Percentiles rank a stretch among this genome's conserved stretches.
Conservation (phyloP, 1,140 invertebrate species). For the Arion vulgaris region DNA sequence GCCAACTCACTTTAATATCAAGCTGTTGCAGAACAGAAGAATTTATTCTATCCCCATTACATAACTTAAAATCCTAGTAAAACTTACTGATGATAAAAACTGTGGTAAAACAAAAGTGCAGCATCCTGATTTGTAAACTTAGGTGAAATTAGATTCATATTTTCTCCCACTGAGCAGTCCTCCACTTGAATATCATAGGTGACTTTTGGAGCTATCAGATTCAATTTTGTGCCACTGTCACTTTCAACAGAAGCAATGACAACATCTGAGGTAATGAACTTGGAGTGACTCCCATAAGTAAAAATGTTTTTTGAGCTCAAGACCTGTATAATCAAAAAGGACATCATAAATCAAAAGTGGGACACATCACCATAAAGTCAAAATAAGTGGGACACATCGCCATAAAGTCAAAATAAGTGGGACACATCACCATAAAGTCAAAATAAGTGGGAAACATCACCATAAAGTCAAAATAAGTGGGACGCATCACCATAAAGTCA, state of each 20-base stretch:
- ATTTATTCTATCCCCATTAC: too few species aligned
- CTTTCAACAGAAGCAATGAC: background rate
- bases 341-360: too few species aligned
- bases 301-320: background rate
- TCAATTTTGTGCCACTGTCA: slow-evolving; percentile 1
- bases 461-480: too few species aligned
- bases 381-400: too few species aligned
- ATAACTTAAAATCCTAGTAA: background rate
- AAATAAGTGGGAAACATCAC: too few species aligned
- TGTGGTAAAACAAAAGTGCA: slow-evolving; percentile 44
- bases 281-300: background rate
- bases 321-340: slow-evolving; percentile 13
- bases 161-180: background rate
- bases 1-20: too few species aligned
- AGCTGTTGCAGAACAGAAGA: too few species aligned
- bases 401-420: too few species aligned
- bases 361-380: too few species aligned
- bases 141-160: background rate
- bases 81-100: slow-evolving; percentile 27
- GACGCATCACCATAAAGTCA: too few species aligned
- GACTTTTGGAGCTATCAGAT: background rate
- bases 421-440: too few species aligned
- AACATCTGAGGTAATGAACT: slow-evolving; percentile 15
- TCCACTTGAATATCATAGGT: background rate
- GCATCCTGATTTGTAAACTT: slow-evolving; percentile 45